Evolutionary conservation across 2,113 vertebrate genomes (phyloP), one percentile per base, ranked within the genome.

Genomic region (Pelodiscus sinensis): DNA sequence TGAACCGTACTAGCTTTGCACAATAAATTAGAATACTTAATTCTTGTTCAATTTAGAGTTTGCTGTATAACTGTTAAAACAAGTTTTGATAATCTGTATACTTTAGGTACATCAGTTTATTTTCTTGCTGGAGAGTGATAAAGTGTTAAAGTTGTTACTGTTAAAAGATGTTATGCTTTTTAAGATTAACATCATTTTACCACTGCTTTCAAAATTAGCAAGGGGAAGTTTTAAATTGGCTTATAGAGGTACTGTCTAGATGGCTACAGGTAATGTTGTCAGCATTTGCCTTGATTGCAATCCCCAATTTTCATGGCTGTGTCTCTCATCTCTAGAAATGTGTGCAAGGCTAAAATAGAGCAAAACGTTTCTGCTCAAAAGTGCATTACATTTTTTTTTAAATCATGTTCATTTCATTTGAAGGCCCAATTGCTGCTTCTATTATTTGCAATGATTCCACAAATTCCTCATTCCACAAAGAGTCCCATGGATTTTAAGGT

Each of bases 181-280:
- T 96, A 92, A 95, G 94, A 96, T 95, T 94, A 96, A 90, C 90
- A 78, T 87, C 89, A 77, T 92, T 92, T 90, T 73, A 88, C 94
- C 14, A 24, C 6, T 27, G 38, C 24, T 77, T 77, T 92, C 85
- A 14, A 96, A 90, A 94, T 88, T 96, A 87, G 85, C 90, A 92
- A 93, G 80, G 93, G 88, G 92, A 90, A 87, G 91, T 94, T 91
- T 82, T 82, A 91, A 89, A 90, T 93, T 90, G 93, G 86, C 86
- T 95, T 65, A 94, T 94, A 93, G 92, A 95, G 85, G 77, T 84
- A 90, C 7, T 58, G 86, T 94, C 95, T 90, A 88, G 90, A 86
- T 83, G 86, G 50, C 85, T 93, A 84, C 82, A 90, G 83, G 81
- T 93, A 73, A 88, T 88, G 18, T 71, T 81, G n/a, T 92, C 75